These are phyloP conservation scores for Dorcus hopei DNA, from an alignment of 2,888 invertebrate species.

Conservation along the genomic window DNA sequence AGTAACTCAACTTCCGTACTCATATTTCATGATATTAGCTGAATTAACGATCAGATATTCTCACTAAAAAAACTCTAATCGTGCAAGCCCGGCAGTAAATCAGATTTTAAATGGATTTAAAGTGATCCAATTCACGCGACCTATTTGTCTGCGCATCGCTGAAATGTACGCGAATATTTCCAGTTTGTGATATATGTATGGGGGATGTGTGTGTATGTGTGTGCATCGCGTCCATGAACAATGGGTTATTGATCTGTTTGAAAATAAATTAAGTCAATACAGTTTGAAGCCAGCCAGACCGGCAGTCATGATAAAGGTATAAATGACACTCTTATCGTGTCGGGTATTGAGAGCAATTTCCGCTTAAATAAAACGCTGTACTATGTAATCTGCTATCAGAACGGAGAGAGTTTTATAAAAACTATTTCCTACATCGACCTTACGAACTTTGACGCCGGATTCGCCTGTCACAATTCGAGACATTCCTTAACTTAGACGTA, in stretches of 20 bases:
- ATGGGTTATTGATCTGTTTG: constrained; percentile 1
- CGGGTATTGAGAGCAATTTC: constrained; percentile 18
- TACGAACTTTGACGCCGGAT: constrained; percentile 3
- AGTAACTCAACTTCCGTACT: no score
- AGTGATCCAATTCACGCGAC: constrained; percentile 14
- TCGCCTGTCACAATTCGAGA: no score
- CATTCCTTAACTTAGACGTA: no score
- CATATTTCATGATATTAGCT: no score
- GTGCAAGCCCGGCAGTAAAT: background rate
- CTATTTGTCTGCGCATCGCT: constrained; percentile 14
- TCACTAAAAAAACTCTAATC: background rate
- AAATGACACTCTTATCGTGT: constrained; percentile 3
- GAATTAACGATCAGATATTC: no score
- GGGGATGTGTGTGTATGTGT: background rate
- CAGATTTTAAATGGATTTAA: constrained; percentile 1
- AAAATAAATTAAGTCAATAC: constrained; percentile 3
- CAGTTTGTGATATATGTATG: background rate
- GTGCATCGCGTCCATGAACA: background rate
- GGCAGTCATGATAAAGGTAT: constrained; percentile 1
- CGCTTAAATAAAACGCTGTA: constrained; percentile 16
- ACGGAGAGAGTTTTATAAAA: background rate
- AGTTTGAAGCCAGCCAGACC: background rate
- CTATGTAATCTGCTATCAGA: constrained; percentile 11
- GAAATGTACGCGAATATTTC: constrained; percentile 7
- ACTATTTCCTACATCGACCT: constrained; percentile 2